A percentile compares a stretch with the other conserved stretches of the same genome.
Conservation (phyloP, 1,140 invertebrate genomes). For the Monomorium pharaonis region DNA sequence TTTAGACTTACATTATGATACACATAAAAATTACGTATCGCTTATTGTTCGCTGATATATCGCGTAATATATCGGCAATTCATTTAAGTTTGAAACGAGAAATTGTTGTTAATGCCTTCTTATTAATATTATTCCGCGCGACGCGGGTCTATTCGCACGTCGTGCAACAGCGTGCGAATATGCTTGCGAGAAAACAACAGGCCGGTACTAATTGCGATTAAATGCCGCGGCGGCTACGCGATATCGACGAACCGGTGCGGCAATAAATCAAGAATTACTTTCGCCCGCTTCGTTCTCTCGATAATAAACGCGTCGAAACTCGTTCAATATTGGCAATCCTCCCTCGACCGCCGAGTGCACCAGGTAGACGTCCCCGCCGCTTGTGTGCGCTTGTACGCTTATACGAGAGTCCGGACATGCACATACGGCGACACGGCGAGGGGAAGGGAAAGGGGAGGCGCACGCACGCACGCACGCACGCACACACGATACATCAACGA, state of each 20-base stretch:
- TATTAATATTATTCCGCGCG: not conserved
- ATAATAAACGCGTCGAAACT: conserved; percentile 68
- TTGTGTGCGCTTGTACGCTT: conserved; percentile 8
- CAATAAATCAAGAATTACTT: conserved; percentile 71
- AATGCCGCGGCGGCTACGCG: conserved; percentile 43
- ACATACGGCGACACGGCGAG: not conserved
- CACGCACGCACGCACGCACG: conserved; percentile 28
- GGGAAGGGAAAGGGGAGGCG: not conserved
- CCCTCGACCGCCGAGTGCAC: conserved; percentile 17
- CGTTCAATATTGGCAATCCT: conserved; percentile 74
- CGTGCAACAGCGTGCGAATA: not conserved
- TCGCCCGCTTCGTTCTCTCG: conserved; percentile 47
- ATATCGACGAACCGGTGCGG: conserved; percentile 17
- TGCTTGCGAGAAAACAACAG: conserved; percentile 25
- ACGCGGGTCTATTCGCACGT: not conserved
- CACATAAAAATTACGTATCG: not conserved
- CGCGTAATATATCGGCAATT: not conserved
- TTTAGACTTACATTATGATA: not conserved
- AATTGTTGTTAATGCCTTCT: not conserved
- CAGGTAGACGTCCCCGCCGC: conserved; percentile 23
- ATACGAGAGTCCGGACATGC: conserved; percentile 27
- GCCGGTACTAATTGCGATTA: conserved; percentile 64
- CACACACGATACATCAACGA: conserved; percentile 52
- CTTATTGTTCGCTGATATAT: not conserved
- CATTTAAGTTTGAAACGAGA: not conserved